These are phyloP conservation scores for Corythoichthys haematopterus DNA, from an alignment of 2,113 vertebrate species.

Conservation along the genomic window DNA sequence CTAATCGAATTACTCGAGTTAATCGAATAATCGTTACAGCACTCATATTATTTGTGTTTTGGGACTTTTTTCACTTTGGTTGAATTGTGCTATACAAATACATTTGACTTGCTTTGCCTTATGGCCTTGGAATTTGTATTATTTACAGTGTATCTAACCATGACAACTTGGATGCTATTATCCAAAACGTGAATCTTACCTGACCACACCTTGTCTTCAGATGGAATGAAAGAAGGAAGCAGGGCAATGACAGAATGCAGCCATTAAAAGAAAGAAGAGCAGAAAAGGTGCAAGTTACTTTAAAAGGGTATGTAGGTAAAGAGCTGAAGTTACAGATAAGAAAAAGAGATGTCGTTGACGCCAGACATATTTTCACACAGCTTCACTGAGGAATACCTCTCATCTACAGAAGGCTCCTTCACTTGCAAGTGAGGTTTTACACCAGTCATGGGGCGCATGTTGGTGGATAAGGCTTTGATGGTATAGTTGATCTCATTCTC, in stretches of 20 bases:
- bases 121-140: neutral
- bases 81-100: too few species aligned
- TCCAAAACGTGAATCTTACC: slow-evolving; percentile 75
- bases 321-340: slow-evolving; percentile 24
- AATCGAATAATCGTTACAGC: too few species aligned
- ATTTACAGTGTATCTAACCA: neutral
- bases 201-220: slow-evolving; percentile 95
- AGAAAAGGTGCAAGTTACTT: slow-evolving; percentile 65
- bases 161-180: slow-evolving; percentile 4
- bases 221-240: slow-evolving; percentile 75
- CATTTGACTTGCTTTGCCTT: too few species aligned
- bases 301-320: slow-evolving; percentile 35
- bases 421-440: slow-evolving; percentile 94
- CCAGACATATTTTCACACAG: neutral
- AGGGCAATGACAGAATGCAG: slow-evolving; percentile 69
- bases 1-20: too few species aligned
- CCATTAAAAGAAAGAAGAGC: slow-evolving; percentile 64
- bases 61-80: too few species aligned
- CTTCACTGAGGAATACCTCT: slow-evolving; percentile 78
- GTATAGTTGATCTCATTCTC: slow-evolving; percentile 96
- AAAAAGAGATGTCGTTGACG: slow-evolving; percentile 26
- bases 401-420: slow-evolving; percentile 90
- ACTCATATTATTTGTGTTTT: too few species aligned
- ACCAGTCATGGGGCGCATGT: slow-evolving; percentile 89
- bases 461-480: slow-evolving; percentile 97